Evolutionary conservation across 2,113 vertebrate species (phyloP), one percentile per base, ranked within the genome.

Genomic region (Gopherus evgoodei): DNA sequence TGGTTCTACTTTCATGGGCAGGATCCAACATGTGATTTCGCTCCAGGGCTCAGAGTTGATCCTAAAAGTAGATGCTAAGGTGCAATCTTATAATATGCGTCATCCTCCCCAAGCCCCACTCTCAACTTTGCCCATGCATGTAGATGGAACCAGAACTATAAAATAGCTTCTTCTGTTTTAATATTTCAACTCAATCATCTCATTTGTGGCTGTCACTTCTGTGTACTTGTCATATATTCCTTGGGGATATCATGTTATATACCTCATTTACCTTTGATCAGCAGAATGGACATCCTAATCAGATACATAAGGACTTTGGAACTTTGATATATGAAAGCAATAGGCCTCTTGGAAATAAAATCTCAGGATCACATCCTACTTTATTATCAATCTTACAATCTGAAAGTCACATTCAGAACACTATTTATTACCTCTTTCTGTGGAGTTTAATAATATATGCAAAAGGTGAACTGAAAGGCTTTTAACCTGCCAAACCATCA

Each of bases 371-470:
- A 92, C 76, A 94, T 91, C 84, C 80, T 35, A 65, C 81, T 49
- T 97, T 98, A 88, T 91, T 97, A 54, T 97, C 62, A 91, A 72
- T 88, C 86, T 95, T 97, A 94, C 24, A 96, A 93, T 94, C 86
- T 97, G 94, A 97, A 97, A 97, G 95, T 97, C 97, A 97, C 82
- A 95, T 96, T 96, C 44, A n/a, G 72, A 95, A 95, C 88, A 83
- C 84, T 92, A 84, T 88, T 90, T 95, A 83, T 89, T 96, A 83
- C 6, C 72, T n/a, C 47, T 96, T 82, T 80, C 62, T 89, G 4
- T 56, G 29, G 88, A 83, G 83, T 93, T 95, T 93, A 97, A 57
- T 62, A 86, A 86, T 72, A 65, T 19, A 86, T 85, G 49, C 75
- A 93, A 95, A 93, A 96, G 90, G 52, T 94, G 59, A 89, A 89